Evolutionary conservation across 37 sponge, comb jelly and placozoan species (phyloP), one percentile per base, ranked within the genome.

Genomic region (Geodia barretti): DNA sequence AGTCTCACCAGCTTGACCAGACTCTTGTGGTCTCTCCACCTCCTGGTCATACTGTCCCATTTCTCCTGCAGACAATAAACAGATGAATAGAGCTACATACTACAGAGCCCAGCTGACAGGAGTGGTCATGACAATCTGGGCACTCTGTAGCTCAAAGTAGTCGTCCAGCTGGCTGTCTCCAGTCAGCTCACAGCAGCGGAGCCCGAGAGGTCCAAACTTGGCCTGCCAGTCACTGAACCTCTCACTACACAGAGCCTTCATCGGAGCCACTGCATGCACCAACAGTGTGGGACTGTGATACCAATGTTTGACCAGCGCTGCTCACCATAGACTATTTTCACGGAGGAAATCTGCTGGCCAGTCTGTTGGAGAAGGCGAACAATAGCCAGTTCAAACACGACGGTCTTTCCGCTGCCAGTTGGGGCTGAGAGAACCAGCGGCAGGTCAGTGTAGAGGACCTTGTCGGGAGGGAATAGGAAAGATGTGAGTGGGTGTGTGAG

Each of bases 21-120:
- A 25, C 95, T 84, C 62, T 85, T 86, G 83, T 98, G 87, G 64
- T 98, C 99, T 54, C 88, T 94, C 97, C 97, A 96, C 61, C 75
- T 95, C 41, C 99, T 87, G 20, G 99, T 99, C 89, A 99, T 88
- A 60, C 95, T 97, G 86, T 99, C 99, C 97, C 97, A 99, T 70
- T 99, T 99, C 74, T 99, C 99, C 96, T 96, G 67, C 41, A 79
- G 34, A 80, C 77, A 29, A 54, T 35, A 70, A 11, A 70, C 68
- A 30, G 72, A 70, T 36, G 59, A 21, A 41, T 24, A 79, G 24
- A 60, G 0, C n/a, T 43, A 25, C 67, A 40, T 40, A 28, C 2
- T 3, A 47, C 14, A 17, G 54, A 47, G 54, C 11, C 14, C 11
- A 40, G 54, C 92, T 40, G 74, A 93, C 96, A 28, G 99, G 99